phyloP scores from a whole-genome alignment of 2,797 vertebrate genomes.

The Karalla daura region DNA sequence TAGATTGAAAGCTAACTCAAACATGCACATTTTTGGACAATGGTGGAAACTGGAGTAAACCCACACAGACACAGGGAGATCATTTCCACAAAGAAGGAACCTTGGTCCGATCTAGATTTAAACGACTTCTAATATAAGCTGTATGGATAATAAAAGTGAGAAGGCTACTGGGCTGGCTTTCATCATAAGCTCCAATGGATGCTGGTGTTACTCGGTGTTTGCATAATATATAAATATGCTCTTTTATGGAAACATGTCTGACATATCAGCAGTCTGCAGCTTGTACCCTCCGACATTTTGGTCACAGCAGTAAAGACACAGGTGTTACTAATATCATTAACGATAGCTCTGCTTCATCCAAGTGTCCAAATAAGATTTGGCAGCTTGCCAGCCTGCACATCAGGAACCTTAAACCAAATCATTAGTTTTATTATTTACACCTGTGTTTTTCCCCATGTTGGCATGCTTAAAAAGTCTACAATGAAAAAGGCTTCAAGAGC shows the following conservation, averaged over 20 bases:
- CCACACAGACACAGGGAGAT: too few species aligned
- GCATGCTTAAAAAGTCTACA: background rate
- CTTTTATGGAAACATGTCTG: background rate
- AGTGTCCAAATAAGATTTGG: background rate
- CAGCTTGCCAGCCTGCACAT: background rate
- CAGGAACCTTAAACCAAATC: background rate
- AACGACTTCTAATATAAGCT: too few species aligned
- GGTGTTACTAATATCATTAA: background rate
- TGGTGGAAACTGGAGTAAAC: too few species aligned
- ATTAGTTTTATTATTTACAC: background rate
- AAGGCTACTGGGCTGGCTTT: background rate
- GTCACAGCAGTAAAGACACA: background rate
- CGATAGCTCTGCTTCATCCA: background rate
- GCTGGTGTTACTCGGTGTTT: background rate
- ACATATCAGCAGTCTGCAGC: background rate
- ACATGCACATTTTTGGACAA: too few species aligned
- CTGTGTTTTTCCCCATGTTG: background rate
- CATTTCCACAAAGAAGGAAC: too few species aligned
- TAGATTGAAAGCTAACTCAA: too few species aligned
- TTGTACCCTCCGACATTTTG: background rate
- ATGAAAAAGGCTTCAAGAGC: background rate
- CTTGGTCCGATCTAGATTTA: too few species aligned
- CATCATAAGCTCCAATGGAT: background rate
- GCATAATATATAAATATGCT: background rate
- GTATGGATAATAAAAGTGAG: background rate